Conservation (phyloP, 2,888 invertebrate genomes). For the Linhomoeus sp. region DNA sequence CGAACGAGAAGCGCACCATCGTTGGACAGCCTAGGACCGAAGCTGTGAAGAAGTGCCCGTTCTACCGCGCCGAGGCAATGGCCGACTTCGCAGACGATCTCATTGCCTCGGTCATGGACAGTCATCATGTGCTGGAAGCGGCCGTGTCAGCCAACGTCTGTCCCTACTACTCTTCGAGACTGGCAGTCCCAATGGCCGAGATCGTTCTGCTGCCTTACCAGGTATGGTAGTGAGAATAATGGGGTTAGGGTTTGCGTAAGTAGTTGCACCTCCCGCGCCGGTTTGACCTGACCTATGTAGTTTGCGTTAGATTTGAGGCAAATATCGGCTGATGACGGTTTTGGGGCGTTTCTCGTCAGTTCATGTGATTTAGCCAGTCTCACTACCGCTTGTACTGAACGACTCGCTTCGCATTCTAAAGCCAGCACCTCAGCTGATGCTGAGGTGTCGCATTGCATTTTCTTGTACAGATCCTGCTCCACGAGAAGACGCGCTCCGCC, state of each 20-base stretch:
- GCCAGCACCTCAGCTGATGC: too few relatives aligned
- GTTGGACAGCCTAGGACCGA: not conserved
- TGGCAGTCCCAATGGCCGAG: conserved; percentile 61
- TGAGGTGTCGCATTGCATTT: not conserved
- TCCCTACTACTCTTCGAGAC: conserved; percentile 74
- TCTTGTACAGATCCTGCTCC: conserved; percentile 46
- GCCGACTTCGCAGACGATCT: conserved; percentile 32
- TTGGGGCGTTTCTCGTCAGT: too few relatives aligned
- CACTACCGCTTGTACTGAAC: too few relatives aligned
- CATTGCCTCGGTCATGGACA: not conserved
- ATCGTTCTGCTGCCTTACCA: conserved; percentile 33
- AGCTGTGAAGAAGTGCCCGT: conserved; percentile 3
- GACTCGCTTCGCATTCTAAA: too few relatives aligned
- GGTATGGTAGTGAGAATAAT: too few relatives aligned
- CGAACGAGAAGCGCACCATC: conserved; percentile 1
- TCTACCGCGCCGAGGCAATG: conserved; percentile 35
- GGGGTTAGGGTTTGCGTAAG: not conserved
- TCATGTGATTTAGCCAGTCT: too few relatives aligned
- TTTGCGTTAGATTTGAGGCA: not conserved
- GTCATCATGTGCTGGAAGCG: conserved; percentile 18
- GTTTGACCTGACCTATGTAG: not conserved
- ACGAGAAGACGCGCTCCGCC: conserved; percentile 52
- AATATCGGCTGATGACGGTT: too few relatives aligned
- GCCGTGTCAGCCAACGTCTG: conserved; percentile 56
- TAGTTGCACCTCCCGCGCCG: not conserved